Conservation (phyloP, 2,888 invertebrate species). For the Philaethria dido region DNA sequence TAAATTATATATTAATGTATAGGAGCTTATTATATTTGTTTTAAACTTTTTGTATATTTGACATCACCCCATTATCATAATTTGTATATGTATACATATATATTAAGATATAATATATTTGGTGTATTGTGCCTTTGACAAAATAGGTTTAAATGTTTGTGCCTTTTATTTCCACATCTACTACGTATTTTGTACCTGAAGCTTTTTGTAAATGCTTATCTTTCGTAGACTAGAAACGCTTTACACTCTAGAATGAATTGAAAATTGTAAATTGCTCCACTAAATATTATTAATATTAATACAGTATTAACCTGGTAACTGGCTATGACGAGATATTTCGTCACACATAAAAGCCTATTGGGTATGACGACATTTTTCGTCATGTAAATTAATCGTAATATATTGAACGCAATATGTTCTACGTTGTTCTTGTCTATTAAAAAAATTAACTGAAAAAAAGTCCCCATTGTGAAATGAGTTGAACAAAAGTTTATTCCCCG, state of each 20-base stretch:
- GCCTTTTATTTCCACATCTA: slow-evolving; percentile 75
- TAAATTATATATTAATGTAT: not conserved
- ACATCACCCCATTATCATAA: slow-evolving; percentile 16
- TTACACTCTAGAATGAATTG: slow-evolving; percentile 23
- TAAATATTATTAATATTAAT: not conserved
- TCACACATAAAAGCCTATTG: too few relatives aligned
- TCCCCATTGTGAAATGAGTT: too few relatives aligned
- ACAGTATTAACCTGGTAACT: too few relatives aligned
- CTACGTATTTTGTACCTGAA: slow-evolving; percentile 72
- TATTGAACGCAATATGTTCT: too few relatives aligned
- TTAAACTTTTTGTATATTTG: too few relatives aligned
- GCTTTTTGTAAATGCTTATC: slow-evolving; percentile 51
- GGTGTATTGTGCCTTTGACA: slow-evolving; percentile 78
- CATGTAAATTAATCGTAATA: too few relatives aligned
- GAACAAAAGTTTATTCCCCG: too few relatives aligned
- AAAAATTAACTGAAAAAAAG: too few relatives aligned
- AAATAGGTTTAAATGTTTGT: slow-evolving; percentile 73
- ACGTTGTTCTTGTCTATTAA: too few relatives aligned
- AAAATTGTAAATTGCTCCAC: slow-evolving; percentile 1
- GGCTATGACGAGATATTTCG: too few relatives aligned
- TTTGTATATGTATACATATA: slow-evolving; percentile 32
- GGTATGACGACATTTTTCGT: too few relatives aligned
- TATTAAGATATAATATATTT: slow-evolving; percentile 55
- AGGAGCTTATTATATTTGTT: too few relatives aligned
- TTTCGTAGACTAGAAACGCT: slow-evolving; percentile 32